phyloP scores from a whole-genome alignment of 2,797 vertebrate species.

The Eleutherodactylus coqui region DNA sequence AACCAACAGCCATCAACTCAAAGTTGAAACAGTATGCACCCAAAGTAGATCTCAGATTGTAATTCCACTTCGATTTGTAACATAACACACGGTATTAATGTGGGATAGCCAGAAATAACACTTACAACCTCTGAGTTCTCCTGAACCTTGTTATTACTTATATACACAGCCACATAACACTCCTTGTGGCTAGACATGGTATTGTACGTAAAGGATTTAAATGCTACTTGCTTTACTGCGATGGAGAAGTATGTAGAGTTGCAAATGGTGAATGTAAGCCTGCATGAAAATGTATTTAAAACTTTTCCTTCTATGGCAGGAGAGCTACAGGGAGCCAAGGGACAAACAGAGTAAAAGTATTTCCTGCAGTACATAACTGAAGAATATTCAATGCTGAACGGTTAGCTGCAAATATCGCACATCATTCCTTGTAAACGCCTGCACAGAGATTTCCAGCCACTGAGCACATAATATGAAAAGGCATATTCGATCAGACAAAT shows the following conservation, averaged over 20 bases:
- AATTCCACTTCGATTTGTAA: no score
- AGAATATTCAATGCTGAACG: not conserved
- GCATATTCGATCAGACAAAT: slow-evolving; percentile 26
- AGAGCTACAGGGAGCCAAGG: not conserved
- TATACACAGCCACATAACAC: not conserved
- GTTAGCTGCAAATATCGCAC: not conserved
- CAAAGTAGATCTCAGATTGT: no score
- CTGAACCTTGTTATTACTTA: not conserved
- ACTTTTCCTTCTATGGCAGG: not conserved
- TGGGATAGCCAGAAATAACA: no score
- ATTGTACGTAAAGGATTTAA: not conserved
- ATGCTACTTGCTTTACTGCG: not conserved
- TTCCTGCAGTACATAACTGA: not conserved
- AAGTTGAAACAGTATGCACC: no score
- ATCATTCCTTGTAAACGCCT: not conserved
- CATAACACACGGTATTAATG: no score
- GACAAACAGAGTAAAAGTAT: not conserved
- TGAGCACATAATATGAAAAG: not conserved
- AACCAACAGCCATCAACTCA: no score
- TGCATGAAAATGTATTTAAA: not conserved
- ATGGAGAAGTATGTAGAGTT: not conserved
- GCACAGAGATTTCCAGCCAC: not conserved
- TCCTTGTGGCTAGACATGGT: not conserved
- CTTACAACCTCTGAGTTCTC: not conserved
- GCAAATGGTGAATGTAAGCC: not conserved